These are phyloP conservation scores for Australoheros facetus DNA, from an alignment of 2,797 vertebrate species.

Conservation along the genomic window DNA sequence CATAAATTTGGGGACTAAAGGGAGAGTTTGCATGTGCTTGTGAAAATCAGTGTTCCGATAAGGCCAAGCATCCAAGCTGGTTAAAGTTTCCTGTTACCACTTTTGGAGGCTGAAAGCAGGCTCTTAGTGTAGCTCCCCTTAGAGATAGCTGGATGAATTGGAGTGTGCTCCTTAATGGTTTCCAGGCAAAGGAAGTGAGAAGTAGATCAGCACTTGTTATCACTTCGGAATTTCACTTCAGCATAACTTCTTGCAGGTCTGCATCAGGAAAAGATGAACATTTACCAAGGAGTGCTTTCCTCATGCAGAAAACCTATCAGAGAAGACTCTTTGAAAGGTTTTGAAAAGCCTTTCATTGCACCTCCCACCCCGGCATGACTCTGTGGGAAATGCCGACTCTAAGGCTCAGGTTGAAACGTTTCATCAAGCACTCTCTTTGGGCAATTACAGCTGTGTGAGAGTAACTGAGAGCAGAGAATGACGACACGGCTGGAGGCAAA, in stretches of 20 bases:
- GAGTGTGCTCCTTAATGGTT: conserved; percentile 30
- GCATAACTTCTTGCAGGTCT: conserved; percentile 20
- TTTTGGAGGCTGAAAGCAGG: conserved; percentile 17
- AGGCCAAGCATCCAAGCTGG: conserved; percentile 18
- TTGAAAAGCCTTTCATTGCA: conserved; percentile 48
- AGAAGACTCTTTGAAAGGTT: conserved; percentile 20
- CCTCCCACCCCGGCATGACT: background rate
- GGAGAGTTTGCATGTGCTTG: background rate
- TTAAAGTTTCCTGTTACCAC: conserved; percentile 24
- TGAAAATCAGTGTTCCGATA: conserved; percentile 4
- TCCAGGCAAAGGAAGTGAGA: conserved; percentile 29
- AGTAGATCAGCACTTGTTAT: conserved; percentile 48
- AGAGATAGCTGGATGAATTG: conserved; percentile 44
- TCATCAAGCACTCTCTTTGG: conserved; percentile 37
- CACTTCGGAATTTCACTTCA: conserved; percentile 29
- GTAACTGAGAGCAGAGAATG: conserved; percentile 13
- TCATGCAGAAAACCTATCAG: background rate
- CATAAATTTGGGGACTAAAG: background rate
- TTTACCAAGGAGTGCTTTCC: conserved; percentile 10
- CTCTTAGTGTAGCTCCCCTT: conserved; percentile 32
- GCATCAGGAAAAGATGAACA: conserved; percentile 15
- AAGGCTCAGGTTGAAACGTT: conserved; percentile 16
- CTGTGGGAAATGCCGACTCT: conserved; percentile 21
- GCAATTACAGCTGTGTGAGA: conserved; percentile 37
- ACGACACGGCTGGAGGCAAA: conserved; percentile 18